Evolutionary conservation across 2,113 vertebrate genomes (phyloP), one percentile per base, ranked within the genome.

Genomic region (Pleuronectes platessa): DNA sequence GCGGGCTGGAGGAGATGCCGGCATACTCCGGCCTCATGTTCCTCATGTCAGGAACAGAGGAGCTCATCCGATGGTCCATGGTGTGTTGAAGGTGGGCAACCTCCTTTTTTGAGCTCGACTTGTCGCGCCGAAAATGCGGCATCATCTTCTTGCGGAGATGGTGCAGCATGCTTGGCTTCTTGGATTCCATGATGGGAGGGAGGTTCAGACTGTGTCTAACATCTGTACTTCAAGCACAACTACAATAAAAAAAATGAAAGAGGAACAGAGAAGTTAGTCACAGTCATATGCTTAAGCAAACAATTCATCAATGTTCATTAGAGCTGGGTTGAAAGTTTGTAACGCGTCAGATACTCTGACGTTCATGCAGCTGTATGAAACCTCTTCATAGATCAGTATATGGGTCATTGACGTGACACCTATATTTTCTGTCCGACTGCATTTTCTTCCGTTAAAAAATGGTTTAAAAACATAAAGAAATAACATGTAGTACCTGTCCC

Each of bases 101-200:
- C 0, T 18, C 37, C 53, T 88, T 89, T 59, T 13, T 82, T 1
- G 47, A 1, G 73, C 31, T 65, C 0, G 35, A 61, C 69, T 88
- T 90, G 21, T 49, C 65, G 27, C 82, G 63, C 15, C 84, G 82
- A 0, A 92, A 20, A 26, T 71, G 80, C 18, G 88, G 84, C 27
- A 93, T 77, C 64, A 93, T 80, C 83, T 78, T 93, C 6, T 88
- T 87, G 6, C 91, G 92, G 45, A 94, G 82, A 61, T 88, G 79
- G 24, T 51, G 83, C 45, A 93, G 83, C 71, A 92, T 6, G 2
- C 89, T 54, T 0, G 87, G 61, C 81, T 93, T 95, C 79, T 92
- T 92, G 49, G 76, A 62, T 61, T 91, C 89, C 91, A 93, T 90
- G 72, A 62, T 70, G 65, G 56, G n/a, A 23, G 40, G 45, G 24